phyloP scores from a whole-genome alignment of 2,888 invertebrate genomes.

The Metacarcinus magister region DNA sequence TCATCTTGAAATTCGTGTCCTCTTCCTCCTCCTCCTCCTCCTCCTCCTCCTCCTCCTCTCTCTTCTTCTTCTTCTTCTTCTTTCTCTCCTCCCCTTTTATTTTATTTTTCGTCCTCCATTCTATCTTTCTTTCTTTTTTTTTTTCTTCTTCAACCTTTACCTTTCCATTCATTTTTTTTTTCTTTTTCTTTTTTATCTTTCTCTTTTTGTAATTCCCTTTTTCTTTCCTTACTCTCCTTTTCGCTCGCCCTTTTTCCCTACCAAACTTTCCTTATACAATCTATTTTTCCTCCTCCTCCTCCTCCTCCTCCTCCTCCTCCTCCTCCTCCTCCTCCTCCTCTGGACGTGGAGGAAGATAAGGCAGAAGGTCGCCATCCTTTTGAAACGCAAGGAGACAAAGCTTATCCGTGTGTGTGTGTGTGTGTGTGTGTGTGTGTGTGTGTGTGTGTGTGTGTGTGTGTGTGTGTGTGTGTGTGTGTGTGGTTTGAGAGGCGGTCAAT shows the following conservation, averaged over 20 bases:
- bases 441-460: conserved; percentile 26
- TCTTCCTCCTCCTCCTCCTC: not conserved
- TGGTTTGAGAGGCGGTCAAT: not conserved
- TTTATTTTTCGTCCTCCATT: not conserved
- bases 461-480: conserved; percentile 26
- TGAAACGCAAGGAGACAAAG: not conserved
- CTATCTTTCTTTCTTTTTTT: conserved; percentile 10
- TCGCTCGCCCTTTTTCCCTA: not conserved
- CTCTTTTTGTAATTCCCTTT: not conserved
- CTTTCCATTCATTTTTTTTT: not conserved
- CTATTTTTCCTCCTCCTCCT: not conserved
- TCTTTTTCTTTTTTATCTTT: not conserved
- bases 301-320: not conserved
- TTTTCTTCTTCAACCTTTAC: not conserved
- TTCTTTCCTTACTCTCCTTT: not conserved
- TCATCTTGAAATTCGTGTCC: too few relatives aligned
- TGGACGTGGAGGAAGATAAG: not conserved
- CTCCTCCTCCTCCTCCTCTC: not conserved
- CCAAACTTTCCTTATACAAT: not conserved
- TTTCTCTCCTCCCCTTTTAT: not conserved
- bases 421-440: conserved; percentile 13
- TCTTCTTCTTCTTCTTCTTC: not conserved
- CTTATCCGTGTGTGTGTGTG: not conserved
- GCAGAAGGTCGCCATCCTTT: not conserved
- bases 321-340: not conserved